Evolutionary conservation across 2,888 invertebrate species (phyloP), one percentile per base, ranked within the genome.

Genomic region (Thelaira solivaga): DNA sequence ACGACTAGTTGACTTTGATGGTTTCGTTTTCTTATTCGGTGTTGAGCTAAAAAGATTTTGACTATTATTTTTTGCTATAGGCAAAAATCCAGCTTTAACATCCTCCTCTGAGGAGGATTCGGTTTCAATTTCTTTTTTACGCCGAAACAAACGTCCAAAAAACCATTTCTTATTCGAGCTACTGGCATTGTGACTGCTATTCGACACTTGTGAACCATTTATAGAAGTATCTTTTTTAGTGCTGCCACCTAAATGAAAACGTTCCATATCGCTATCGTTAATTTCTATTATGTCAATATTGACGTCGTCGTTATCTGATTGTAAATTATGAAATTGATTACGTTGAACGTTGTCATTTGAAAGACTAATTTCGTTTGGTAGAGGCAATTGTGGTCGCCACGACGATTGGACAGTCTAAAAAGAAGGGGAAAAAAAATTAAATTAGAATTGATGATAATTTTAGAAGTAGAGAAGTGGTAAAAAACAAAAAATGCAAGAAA

Each of bases 101-200:
- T 89, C 89, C 72, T 89, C 89, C 53, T 89, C 89, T 10, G 89
- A 89, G 20, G 89, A 89, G 0, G 88, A 88, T 61, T 85, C 87
- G 5, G 86, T 82, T 59, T 85, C 86, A 6, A 82, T 67, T 47
- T 91, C 91, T 88, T 94, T 94, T 88, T 94, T 94, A 85, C 93
- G 91, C 80, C 94, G 91, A 85, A 96, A 94, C 2, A 96, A 90
- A 83, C 93, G 94, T 6, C 95, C 95, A 45, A 96, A 91, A 7
- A 94, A 94, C 95, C 95, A 96, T 88, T 94, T 95, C 84, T 72
- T 72, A 45, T 91, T 83, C 43, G 82, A 83, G 55, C 76, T 83
- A 82, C 75, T 82, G 81, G 7, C 83, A 81, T 61, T 59, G 16
- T 83, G 81, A 11, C 81, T 76, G 62, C 53, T 55, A 65, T 79